Percentiles rank a stretch among this genome's conserved stretches.
Conservation (phyloP, 1,140 invertebrate species). For the Hesperophylax magnus region DNA sequence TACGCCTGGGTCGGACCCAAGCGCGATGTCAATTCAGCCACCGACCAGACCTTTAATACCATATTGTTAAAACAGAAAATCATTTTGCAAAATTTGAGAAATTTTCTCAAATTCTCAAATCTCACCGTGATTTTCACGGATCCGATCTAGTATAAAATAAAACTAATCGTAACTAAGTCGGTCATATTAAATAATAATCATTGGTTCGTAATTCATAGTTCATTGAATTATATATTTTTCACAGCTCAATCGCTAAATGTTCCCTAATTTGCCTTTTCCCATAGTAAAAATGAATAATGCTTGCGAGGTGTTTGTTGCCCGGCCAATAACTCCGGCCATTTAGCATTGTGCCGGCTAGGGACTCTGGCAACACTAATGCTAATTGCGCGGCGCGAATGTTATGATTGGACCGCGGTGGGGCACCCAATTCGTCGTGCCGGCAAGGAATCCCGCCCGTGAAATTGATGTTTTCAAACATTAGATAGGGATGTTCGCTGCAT, state of each 20-base stretch:
- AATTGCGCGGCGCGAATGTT: conserved; percentile 33
- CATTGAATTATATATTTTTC: no score
- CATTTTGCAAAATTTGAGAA: no score
- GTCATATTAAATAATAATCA: no score
- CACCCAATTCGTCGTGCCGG: conserved; percentile 17
- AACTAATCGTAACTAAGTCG: no score
- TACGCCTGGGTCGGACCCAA: no score
- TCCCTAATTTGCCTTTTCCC: conserved; percentile 37
- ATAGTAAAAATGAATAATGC: conserved; percentile 44
- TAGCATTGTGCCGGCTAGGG: background rate
- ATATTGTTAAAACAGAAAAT: no score
- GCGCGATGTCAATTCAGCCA: no score
- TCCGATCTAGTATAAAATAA: no score
- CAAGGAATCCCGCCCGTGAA: conserved; percentile 29
- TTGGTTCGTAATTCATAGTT: no score
- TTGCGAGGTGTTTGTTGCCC: conserved; percentile 1
- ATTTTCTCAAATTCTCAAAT: no score
- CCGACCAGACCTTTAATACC: no score
- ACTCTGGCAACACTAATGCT: conserved; percentile 5
- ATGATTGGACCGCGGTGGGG: conserved; percentile 8
- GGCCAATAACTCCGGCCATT: background rate
- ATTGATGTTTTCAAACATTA: conserved; percentile 25
- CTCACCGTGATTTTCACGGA: no score
- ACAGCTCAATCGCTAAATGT: background rate
- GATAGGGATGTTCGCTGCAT: conserved; percentile 14